phyloP scores from a whole-genome alignment of 2,888 invertebrate genomes.

The Gibbula magus region DNA sequence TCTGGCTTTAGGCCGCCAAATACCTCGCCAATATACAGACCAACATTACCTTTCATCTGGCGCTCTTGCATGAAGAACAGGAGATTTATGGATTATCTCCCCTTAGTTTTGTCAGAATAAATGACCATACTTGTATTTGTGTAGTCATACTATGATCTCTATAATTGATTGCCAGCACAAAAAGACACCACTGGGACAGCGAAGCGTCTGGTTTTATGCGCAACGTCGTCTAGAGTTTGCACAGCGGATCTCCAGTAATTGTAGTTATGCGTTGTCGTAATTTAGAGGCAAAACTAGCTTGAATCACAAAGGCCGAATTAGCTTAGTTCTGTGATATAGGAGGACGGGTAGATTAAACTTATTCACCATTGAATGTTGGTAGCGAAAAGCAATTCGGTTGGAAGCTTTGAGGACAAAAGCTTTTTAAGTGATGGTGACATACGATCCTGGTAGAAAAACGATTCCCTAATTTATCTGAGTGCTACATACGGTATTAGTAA shows the following conservation, averaged over 20 bases:
- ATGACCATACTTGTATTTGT: background rate
- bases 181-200: background rate
- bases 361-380: too few relatives aligned
- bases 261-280: background rate
- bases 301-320: background rate
- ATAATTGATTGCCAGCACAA: slow-evolving; percentile 2
- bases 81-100: too few relatives aligned
- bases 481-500: too few relatives aligned
- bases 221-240: background rate
- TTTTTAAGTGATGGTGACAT: too few relatives aligned
- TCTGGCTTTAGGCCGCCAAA: background rate
- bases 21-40: background rate
- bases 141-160: background rate
- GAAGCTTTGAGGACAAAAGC: too few relatives aligned
- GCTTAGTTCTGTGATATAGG: background rate
- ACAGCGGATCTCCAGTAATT: background rate
- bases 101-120: too few relatives aligned
- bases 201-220: too few relatives aligned
- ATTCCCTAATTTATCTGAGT: too few relatives aligned
- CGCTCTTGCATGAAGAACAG: too few relatives aligned
- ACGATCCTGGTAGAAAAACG: too few relatives aligned
- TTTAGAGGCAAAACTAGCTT: background rate
- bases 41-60: background rate
- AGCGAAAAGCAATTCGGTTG: too few relatives aligned
- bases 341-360: background rate